Conservation (phyloP, 2,113 vertebrate species). For the Rattus rattus region DNA sequence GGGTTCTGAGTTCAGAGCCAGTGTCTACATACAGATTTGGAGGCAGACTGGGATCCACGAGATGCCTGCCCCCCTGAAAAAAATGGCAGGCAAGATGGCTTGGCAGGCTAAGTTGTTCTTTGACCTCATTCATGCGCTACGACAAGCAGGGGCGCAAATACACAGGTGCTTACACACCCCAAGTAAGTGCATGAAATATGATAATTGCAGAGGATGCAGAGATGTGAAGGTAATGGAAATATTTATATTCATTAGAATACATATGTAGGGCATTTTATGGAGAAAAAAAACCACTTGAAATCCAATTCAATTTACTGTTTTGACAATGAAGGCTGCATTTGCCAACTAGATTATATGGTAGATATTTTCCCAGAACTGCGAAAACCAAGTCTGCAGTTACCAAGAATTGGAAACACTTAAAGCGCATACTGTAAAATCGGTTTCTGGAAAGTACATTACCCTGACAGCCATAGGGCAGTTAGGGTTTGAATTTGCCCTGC, state of each 20-base stretch:
- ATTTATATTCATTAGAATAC: conserved; percentile 8
- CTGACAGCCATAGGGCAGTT: not conserved
- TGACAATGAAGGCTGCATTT: conserved; percentile 19
- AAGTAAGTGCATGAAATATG: not conserved
- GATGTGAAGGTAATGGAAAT: not conserved
- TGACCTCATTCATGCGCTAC: not conserved
- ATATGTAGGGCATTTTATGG: not conserved
- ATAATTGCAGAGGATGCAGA: not conserved
- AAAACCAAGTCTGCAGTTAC: conserved; percentile 26
- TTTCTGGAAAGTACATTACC: conserved; percentile 43
- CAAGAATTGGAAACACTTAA: conserved; percentile 57
- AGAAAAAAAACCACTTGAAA: not conserved
- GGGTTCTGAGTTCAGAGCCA: not conserved
- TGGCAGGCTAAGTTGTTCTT: not conserved
- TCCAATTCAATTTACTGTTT: not conserved
- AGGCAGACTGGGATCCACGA: not conserved
- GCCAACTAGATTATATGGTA: conserved; percentile 22
- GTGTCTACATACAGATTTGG: not conserved
- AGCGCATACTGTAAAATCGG: conserved; percentile 19
- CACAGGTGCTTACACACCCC: not conserved
- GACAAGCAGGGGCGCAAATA: not conserved
- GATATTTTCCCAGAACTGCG: conserved; percentile 15
- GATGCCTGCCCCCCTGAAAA: too few relatives aligned
- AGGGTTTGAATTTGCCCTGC: conserved; percentile 24
- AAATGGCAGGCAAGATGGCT: not conserved